These are phyloP conservation scores for Teleogryllus oceanicus DNA, from an alignment of 2,888 invertebrate genomes.

Conservation along the genomic window DNA sequence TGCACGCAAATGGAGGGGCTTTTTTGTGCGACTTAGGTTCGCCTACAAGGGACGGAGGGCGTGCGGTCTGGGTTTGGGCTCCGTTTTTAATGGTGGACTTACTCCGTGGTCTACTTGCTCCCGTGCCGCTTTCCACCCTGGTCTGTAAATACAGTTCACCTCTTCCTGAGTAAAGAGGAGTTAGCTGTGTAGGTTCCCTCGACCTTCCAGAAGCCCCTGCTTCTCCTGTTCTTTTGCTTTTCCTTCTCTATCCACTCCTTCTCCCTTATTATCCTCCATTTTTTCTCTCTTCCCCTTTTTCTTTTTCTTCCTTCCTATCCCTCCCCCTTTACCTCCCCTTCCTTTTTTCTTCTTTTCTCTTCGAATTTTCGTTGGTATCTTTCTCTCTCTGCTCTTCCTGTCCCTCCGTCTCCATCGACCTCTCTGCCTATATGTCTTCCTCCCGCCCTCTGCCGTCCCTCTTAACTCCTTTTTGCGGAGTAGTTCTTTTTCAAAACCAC, in stretches of 20 bases:
- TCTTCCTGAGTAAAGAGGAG: too few relatives aligned
- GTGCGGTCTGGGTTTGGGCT: too few relatives aligned
- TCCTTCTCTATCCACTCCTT: neutral
- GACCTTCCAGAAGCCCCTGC: neutral
- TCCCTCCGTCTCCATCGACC: slow-evolving; percentile 19
- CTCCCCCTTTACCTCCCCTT: neutral
- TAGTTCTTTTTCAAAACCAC: neutral
- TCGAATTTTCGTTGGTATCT: slow-evolving; percentile 25
- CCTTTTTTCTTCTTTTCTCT: slow-evolving; percentile 18
- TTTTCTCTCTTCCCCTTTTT: slow-evolving; percentile 42
- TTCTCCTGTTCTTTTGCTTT: neutral
- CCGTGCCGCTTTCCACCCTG: too few relatives aligned
- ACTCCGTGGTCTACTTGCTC: too few relatives aligned
- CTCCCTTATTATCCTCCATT: neutral
- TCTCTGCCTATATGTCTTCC: neutral
- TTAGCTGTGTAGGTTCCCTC: too few relatives aligned
- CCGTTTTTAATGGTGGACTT: too few relatives aligned
- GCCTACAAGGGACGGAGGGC: too few relatives aligned
- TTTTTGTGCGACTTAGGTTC: too few relatives aligned
- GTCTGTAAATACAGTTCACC: too few relatives aligned
- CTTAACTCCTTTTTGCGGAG: neutral
- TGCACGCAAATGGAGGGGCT: too few relatives aligned
- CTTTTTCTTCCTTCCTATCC: slow-evolving; percentile 25
- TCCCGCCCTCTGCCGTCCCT: neutral
- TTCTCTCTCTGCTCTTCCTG: slow-evolving; percentile 19